Base-by-base conservation (phyloP, 2,888 invertebrate species). In the Plemyria rubiginata region DNA sequence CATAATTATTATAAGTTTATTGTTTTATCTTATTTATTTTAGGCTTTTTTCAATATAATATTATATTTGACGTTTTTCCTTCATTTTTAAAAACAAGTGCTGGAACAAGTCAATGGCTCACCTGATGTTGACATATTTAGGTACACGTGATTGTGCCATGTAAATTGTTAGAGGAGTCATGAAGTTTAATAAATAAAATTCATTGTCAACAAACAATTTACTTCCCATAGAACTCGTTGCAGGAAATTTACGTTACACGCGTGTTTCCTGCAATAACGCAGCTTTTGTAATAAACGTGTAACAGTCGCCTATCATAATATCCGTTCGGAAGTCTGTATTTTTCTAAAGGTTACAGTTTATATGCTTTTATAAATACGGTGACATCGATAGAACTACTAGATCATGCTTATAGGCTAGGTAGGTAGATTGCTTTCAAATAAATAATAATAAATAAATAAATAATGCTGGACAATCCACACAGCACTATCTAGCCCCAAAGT, bases 231-330 rank as follows among this genome's bases (percentile, higher is more conserved):
- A 36, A 32, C 8, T 51, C 29, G 16, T 52, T 62, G 45, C 64
- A 64, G 66, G 66, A 70, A 65, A 67, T 68, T 61, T 65, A 67
- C 62, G 50, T 55, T 65, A 62, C 22, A 60, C 29, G 41, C 62
- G 5, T 50, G 29, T 61, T 71, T 73, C 70, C 71, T 65, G 70
- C 58, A 70, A 68, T 68, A 69, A 67, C 22, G 58, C 51, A 32
- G 63, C 54, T 61, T 62, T 58, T 61, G 55, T 62, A 57, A 64
- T 60, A 59, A 62, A 56, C 28, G 32, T 58, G 55, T 62, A 65
- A 52, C 55, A 53, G 46, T 58, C 43, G 57, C 52, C 50, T 60
- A 58, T 51, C 52, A 54, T 64, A 60, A 63, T 55, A 62, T 51
- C 48, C 62, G 49, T 55, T 61, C 53, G 59, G 60, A 54, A 60